Evolutionary conservation across 2,797 vertebrate genomes (phyloP).

Genomic region (Botia almorhae): DNA sequence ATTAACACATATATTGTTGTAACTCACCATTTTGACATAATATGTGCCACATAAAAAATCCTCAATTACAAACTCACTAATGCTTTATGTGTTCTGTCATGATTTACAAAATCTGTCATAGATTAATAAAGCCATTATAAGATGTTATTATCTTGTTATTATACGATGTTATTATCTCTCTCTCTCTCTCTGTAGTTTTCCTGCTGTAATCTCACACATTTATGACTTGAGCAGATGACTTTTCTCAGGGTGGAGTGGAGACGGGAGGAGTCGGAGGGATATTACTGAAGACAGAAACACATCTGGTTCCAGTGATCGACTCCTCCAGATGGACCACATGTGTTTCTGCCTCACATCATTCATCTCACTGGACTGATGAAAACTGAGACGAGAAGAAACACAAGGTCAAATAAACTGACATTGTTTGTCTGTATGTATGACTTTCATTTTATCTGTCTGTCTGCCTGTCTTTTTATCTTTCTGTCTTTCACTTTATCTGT

Average conservation of each 20-base stretch:
- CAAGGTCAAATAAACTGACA: background rate
- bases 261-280: background rate
- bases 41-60: background rate
- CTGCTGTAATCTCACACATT: background rate
- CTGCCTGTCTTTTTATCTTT: background rate
- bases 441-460: background rate
- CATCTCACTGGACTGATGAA: background rate
- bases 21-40: background rate
- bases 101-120: background rate
- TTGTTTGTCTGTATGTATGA: background rate
- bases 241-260: background rate
- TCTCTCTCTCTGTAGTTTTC: background rate
- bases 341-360: background rate
- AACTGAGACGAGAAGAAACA: background rate
- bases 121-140: background rate
- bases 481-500: background rate
- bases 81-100: background rate
- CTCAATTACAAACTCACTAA: background rate
- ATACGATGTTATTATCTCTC: background rate
- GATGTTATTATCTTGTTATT: background rate
- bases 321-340: background rate
- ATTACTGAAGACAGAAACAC: slow-evolving; percentile 26
- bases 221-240: slow-evolving; percentile 21
- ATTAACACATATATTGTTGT: background rate
- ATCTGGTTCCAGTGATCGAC: slow-evolving; percentile 26